Conservation (phyloP, 1,140 invertebrate genomes). For the Saccostrea cuccullata region DNA sequence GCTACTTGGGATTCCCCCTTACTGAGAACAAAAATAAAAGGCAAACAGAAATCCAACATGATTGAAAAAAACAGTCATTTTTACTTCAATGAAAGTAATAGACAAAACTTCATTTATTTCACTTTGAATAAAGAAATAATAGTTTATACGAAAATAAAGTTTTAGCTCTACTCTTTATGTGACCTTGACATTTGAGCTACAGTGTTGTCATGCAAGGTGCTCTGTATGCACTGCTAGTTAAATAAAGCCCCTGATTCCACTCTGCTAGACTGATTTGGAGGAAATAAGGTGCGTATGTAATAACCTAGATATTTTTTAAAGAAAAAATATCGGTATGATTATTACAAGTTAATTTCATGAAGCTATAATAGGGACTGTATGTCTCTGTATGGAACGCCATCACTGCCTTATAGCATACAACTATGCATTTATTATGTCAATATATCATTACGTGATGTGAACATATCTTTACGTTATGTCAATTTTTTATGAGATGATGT, state of each 20-base stretch:
- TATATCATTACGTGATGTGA: too few relatives aligned
- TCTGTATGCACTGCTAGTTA: not conserved
- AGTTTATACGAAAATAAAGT: not conserved
- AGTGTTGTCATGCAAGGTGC: constrained; percentile 21
- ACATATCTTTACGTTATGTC: too few relatives aligned
- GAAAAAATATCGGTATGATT: too few relatives aligned
- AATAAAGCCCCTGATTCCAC: not conserved
- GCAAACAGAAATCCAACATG: not conserved
- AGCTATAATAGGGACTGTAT: too few relatives aligned
- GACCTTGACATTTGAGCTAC: constrained; percentile 20
- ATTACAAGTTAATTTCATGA: too few relatives aligned
- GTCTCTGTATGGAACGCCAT: too few relatives aligned
- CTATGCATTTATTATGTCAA: too few relatives aligned
- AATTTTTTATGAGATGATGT: too few relatives aligned
- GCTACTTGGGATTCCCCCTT: constrained; percentile 18
- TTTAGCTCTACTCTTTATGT: not conserved
- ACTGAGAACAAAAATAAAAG: not conserved
- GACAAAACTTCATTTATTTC: not conserved
- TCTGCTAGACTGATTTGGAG: not conserved
- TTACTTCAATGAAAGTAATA: too few relatives aligned
- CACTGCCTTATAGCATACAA: too few relatives aligned
- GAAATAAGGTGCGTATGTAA: not conserved
- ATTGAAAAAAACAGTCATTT: not conserved
- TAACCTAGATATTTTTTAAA: not conserved
- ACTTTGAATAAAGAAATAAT: not conserved